These are phyloP conservation scores for Taenioides sp. DNA, from an alignment of 2,797 vertebrate genomes.

Conservation along the genomic window DNA sequence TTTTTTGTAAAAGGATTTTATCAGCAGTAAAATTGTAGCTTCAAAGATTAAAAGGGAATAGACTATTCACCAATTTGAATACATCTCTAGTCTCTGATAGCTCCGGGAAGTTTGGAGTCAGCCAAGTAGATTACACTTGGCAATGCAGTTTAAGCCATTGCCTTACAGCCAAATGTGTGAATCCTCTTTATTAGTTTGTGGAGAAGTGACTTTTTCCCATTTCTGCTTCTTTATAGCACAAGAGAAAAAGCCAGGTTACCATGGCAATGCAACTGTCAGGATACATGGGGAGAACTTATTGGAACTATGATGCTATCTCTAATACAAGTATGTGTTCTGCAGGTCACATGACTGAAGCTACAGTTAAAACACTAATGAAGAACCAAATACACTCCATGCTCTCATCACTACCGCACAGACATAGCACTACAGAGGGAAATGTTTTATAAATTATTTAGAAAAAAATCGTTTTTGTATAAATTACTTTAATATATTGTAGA, in stretches of 20 bases:
- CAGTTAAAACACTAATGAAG: slow-evolving; percentile 17
- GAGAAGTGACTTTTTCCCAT: slow-evolving; percentile 17
- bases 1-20: background rate
- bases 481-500: slow-evolving; percentile 80
- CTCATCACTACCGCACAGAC: slow-evolving; percentile 57
- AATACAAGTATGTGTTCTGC: slow-evolving; percentile 7
- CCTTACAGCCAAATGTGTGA: slow-evolving; percentile 46
- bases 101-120: slow-evolving; percentile 20
- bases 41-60: slow-evolving; percentile 52
- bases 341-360: slow-evolving; percentile 11
- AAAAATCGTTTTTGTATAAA: slow-evolving; percentile 69
- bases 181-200: slow-evolving; percentile 23
- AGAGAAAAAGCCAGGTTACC: slow-evolving; percentile 18
- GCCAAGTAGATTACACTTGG: slow-evolving; percentile 17
- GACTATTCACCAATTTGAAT: slow-evolving; percentile 29
- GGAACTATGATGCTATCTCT: slow-evolving; percentile 25
- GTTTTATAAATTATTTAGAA: slow-evolving; percentile 54
- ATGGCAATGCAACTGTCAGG: slow-evolving; percentile 10
- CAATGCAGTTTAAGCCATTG: slow-evolving; percentile 27
- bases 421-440: slow-evolving; percentile 56
- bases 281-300: slow-evolving; percentile 27
- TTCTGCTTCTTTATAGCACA: slow-evolving; percentile 21
- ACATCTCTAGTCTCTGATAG: slow-evolving; percentile 23
- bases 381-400: slow-evolving; percentile 65
- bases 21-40: slow-evolving; percentile 4